Evolutionary conservation across 2,888 invertebrate species (phyloP).

Genomic region (Rhogogaster chlorosoma): DNA sequence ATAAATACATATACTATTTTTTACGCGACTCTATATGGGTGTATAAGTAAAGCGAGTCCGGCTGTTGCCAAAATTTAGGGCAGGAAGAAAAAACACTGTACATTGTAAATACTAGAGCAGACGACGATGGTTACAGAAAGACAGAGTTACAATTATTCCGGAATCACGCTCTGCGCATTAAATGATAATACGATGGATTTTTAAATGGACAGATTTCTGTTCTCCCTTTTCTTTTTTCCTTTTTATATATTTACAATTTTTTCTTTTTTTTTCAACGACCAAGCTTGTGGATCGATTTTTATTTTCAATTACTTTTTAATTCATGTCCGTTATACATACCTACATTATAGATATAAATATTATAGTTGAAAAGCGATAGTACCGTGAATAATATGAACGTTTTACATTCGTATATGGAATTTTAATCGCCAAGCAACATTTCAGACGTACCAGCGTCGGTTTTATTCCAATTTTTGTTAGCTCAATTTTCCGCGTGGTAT

Average conservation of each 20-base stretch:
- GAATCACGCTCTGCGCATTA: conserved; percentile 54
- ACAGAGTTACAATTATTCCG: conserved; percentile 66
- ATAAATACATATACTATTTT: conserved; percentile 4
- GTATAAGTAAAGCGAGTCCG: conserved; percentile 40
- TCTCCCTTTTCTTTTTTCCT: conserved; percentile 50
- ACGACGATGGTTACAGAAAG: conserved; percentile 69
- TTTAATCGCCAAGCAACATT: not conserved
- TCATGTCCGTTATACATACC: conserved; percentile 38
- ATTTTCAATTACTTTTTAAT: conserved; percentile 7
- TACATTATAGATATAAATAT: conserved; percentile 28
- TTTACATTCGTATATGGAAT: conserved; percentile 5
- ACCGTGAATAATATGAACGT: conserved; percentile 6
- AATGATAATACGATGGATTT: conserved; percentile 26
- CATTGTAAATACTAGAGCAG: conserved; percentile 77
- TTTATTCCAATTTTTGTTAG: not conserved
- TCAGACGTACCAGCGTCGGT: not conserved
- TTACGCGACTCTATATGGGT: conserved; percentile 22
- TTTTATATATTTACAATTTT: not conserved
- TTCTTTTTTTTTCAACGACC: not conserved
- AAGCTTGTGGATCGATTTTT: not conserved
- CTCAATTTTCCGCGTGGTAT: not conserved
- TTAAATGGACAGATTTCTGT: not conserved
- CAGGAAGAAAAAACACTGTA: conserved; percentile 67
- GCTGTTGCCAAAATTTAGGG: conserved; percentile 51
- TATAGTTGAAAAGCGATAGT: conserved; percentile 32